These are phyloP conservation scores for Hippoglossus hippoglossus DNA, from an alignment of 2,797 vertebrate species.

Conservation along the genomic window DNA sequence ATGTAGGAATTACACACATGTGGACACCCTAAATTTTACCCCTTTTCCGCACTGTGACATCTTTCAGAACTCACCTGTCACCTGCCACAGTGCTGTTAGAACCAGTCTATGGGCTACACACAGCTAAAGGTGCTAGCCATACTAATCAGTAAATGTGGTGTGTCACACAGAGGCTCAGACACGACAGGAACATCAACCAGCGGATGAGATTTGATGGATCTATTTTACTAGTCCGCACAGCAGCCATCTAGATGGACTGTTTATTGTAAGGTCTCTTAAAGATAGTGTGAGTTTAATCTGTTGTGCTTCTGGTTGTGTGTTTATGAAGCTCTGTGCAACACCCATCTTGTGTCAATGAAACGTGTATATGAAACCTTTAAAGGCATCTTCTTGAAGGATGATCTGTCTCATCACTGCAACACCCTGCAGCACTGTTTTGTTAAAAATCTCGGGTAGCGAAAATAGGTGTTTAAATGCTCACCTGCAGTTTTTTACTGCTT, in stretches of 20 bases:
- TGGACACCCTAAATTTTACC: no score
- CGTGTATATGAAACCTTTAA: background rate
- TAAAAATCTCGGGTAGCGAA: background rate
- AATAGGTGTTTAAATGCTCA: constrained; percentile 55
- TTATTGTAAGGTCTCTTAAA: no score
- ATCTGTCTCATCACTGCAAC: constrained; percentile 2
- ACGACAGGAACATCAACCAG: background rate
- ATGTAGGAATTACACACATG: no score
- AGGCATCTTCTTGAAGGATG: constrained; percentile 15
- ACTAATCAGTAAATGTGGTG: no score
- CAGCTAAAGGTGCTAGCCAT: background rate
- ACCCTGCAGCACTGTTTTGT: background rate
- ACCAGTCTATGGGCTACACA: background rate
- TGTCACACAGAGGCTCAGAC: background rate
- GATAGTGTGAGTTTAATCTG: no score
- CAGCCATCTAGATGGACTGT: no score
- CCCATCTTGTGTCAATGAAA: background rate
- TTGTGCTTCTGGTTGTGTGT: background rate
- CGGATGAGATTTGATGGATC: no score
- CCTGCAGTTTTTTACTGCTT: constrained; percentile 91
- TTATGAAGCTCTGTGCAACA: background rate
- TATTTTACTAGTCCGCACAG: no score
- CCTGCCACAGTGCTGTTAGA: background rate
- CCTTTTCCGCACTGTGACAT: no score
- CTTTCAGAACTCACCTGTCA: no score